Percentiles rank a stretch among this genome's conserved stretches.
Evolutionary conservation across 2,797 vertebrate genomes (phyloP).

Genomic region (Erithacus rubecula): DNA sequence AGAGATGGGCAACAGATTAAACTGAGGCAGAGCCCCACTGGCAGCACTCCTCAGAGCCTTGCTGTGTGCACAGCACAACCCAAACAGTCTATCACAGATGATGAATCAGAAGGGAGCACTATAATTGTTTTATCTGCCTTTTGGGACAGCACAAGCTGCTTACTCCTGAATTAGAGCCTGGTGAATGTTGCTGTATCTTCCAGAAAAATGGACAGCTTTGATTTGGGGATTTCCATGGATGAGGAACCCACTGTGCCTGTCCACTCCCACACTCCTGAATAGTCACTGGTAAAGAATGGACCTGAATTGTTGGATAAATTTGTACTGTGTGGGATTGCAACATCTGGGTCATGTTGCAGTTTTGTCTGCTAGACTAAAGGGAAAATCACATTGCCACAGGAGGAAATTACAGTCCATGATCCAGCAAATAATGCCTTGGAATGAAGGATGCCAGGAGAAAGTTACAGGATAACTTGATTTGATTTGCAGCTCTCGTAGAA

Average conservation of each 20-base stretch:
- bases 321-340: accelerated
- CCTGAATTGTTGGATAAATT: not conserved
- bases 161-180: conserved; percentile 35
- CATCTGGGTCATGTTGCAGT: not conserved
- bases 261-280: not conserved
- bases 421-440: not conserved
- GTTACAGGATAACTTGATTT: not conserved
- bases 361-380: not conserved
- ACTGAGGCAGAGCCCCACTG: not conserved
- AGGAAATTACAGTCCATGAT: not conserved
- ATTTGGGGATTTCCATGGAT: not conserved
- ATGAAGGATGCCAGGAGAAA: not conserved
- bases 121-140: conserved; percentile 57
- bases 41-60: not conserved
- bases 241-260: not conserved
- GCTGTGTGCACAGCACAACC: not conserved
- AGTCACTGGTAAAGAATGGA: not conserved
- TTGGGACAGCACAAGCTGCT: conserved; percentile 47
- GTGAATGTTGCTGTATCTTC: not conserved
- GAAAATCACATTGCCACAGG: accelerated
- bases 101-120: conserved; percentile 57
- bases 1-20: not conserved
- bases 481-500: not conserved
- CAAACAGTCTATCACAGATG: conserved; percentile 23
- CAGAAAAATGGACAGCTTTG: not conserved